Base-by-base conservation (phyloP, 2,797 vertebrate genomes). In the Pseudotriccus pelzelni region DNA sequence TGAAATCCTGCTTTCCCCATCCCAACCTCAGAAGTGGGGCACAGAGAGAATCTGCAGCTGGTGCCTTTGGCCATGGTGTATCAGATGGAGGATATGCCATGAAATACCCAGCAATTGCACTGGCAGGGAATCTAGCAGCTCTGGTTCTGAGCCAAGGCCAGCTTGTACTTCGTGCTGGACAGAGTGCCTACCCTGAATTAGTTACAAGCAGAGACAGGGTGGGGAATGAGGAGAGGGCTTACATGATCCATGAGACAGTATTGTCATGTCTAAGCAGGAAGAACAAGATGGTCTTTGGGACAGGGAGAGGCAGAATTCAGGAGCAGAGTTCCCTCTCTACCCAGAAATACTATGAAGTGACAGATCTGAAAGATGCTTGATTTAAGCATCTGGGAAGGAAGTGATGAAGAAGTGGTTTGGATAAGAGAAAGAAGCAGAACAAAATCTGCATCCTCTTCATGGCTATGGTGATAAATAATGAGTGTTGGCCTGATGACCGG, bases 31-130 rank as follows among this genome's bases (percentile, higher is more conserved):
- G 32, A 81, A 77, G 15, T 12, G 41, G 63, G 39, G 44, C 84
- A 74, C 30, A 36, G 53, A 66, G 30, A 58, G 37, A 84, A 59
- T 18, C 19, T 87, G 49, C 78, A 94, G 75, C 58, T 91, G 79
- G 34, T 87, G 74, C 43, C 70, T 89, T 95, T 95, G 87, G 68
- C 56, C 47, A 9, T 5, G 4, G 27, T 70, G 24, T 70, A 46
- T 84, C 60, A 70, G 58, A 59, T 36, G 36, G 36, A 87, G 39
- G 58, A 24, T 58, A 44, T 58, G 21, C 64, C 36, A 47, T 47
- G 25, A 64, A 87, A 66, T 69, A 93, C 9, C 34, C 78, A 74
- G 43, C 18, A 47, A 83, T 11, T 88, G 47, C 53, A 37, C 78
- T 70, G 84, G 19, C 55, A 66, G 36, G 55, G 69, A 50, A 66